Evolutionary conservation across 2,797 vertebrate species (phyloP).

Genomic region (Acanthis flammea): DNA sequence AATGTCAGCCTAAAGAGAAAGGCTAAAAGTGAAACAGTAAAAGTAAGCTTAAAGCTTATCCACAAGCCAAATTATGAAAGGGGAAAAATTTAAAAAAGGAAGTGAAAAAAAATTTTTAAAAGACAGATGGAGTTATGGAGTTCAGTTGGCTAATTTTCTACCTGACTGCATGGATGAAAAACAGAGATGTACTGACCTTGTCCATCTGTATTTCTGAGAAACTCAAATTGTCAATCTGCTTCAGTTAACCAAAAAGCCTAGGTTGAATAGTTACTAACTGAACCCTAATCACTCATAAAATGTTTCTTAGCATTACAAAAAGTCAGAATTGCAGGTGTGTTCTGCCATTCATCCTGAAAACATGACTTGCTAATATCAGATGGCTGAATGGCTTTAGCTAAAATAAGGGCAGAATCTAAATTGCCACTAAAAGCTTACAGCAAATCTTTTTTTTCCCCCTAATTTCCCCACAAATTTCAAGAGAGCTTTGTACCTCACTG

Average conservation of each 20-base stretch:
- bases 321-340: not conserved
- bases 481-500: not conserved
- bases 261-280: constrained; percentile 57
- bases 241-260: constrained; percentile 50
- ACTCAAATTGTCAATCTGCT: constrained; percentile 51
- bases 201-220: constrained; percentile 53
- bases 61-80: constrained; percentile 18
- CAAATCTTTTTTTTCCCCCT: not conserved
- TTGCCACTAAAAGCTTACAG: not conserved
- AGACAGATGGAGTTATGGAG: constrained; percentile 22
- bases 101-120: not conserved
- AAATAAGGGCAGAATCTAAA: not conserved
- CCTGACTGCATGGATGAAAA: constrained; percentile 61
- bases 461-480: not conserved
- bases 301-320: not conserved
- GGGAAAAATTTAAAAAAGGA: not conserved
- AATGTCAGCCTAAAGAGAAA: not conserved
- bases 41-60: not conserved
- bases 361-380: not conserved
- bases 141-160: constrained; percentile 72
- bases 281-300: constrained; percentile 59
- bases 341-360: constrained; percentile 18
- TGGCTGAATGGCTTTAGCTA: not conserved
- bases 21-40: not conserved
- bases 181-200: constrained; percentile 52